These are phyloP conservation scores for Ptiloglossa arizonensis DNA, from an alignment of 1,140 invertebrate genomes.

Conservation along the genomic window DNA sequence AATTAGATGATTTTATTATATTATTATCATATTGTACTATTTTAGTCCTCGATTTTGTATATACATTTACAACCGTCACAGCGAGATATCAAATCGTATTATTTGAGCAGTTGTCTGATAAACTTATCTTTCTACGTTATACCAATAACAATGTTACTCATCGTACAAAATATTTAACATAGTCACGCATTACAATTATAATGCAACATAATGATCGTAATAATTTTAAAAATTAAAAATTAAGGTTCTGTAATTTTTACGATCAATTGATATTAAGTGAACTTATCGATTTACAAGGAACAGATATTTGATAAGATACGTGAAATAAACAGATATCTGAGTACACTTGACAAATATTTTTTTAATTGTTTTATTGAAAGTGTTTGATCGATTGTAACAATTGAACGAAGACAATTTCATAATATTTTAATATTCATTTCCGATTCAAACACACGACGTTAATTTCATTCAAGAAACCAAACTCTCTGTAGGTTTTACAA, in stretches of 20 bases:
- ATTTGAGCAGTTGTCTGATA: background rate
- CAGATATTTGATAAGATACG: background rate
- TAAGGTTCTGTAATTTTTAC: background rate
- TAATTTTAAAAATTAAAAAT: background rate
- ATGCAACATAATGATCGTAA: too few relatives aligned
- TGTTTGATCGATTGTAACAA: background rate
- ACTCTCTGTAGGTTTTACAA: background rate
- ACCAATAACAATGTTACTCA: background rate
- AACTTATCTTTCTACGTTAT: background rate
- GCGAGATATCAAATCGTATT: background rate
- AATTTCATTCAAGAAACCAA: background rate
- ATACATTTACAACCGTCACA: background rate
- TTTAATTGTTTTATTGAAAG: background rate
- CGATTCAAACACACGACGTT: background rate
- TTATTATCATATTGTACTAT: background rate
- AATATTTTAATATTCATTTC: background rate
- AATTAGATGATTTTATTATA: too few relatives aligned
- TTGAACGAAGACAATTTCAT: background rate
- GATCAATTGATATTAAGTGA: background rate
- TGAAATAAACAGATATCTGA: background rate
- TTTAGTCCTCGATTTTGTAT: background rate
- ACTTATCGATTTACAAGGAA: background rate
- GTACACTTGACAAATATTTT: background rate
- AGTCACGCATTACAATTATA: background rate
- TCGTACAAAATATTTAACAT: background rate